Evolutionary conservation across 2,797 vertebrate genomes (phyloP).

Genomic region (Sphaeramia orbicularis): DNA sequence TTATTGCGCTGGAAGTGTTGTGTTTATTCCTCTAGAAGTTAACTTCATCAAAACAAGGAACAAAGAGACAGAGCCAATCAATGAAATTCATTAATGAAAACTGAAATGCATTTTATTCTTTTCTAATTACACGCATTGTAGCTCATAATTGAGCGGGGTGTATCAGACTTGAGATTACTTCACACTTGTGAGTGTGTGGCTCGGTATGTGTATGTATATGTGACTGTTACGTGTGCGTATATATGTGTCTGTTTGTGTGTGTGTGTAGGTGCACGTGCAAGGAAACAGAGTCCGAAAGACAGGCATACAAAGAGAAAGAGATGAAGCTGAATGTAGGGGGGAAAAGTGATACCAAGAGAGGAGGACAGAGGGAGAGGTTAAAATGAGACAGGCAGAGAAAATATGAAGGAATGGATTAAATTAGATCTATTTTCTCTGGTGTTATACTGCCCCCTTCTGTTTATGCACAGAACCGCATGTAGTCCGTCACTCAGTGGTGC

Average conservation of each 20-base stretch:
- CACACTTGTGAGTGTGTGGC: slow-evolving; percentile 51
- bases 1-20: slow-evolving; percentile 72
- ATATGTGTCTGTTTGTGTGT: slow-evolving; percentile 18
- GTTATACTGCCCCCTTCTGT: slow-evolving; percentile 80
- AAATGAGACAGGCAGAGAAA: slow-evolving; percentile 56
- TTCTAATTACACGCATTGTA: slow-evolving; percentile 88
- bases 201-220: slow-evolving; percentile 23
- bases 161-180: slow-evolving; percentile 82
- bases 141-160: slow-evolving; percentile 84
- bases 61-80: slow-evolving; percentile 82
- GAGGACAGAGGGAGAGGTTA: slow-evolving; percentile 46
- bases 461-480: slow-evolving; percentile 25
- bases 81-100: slow-evolving; percentile 85
- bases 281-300: slow-evolving; percentile 39
- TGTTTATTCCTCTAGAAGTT: slow-evolving; percentile 80
- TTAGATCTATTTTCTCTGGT: slow-evolving; percentile 62
- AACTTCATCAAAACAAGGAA: slow-evolving; percentile 83
- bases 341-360: slow-evolving; percentile 54
- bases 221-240: background rate
- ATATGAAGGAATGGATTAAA: slow-evolving; percentile 43
- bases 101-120: slow-evolving; percentile 85
- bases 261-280: slow-evolving; percentile 7
- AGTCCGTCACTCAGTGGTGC: slow-evolving; percentile 19
- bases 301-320: slow-evolving; percentile 58
- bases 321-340: slow-evolving; percentile 57